phyloP scores from a whole-genome alignment of 2,888 invertebrate genomes.

The Drosophila meridionalis region DNA sequence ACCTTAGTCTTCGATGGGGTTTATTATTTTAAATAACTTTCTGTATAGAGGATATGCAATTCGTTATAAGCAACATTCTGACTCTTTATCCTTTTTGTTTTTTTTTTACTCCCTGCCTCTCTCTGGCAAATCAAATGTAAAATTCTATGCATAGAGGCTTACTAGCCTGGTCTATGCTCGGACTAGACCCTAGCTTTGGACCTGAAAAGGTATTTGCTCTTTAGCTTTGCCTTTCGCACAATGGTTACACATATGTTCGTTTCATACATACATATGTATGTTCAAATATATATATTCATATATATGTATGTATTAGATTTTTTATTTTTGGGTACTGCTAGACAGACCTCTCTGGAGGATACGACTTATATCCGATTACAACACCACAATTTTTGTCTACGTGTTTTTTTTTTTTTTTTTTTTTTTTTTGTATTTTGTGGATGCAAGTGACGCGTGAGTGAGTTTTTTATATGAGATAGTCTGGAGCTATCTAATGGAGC shows the following conservation, averaged over 20 bases:
- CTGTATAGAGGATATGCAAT: constrained; percentile 26
- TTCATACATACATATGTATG: neutral
- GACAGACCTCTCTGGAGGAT: constrained; percentile 58
- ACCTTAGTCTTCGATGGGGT: neutral
- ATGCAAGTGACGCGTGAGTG: constrained; percentile 32
- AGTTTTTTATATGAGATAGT: constrained; percentile 15
- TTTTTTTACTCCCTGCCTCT: neutral
- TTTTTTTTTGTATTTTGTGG: constrained; percentile 27
- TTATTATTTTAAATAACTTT: neutral
- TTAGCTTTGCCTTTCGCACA: constrained; percentile 43
- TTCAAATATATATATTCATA: neutral
- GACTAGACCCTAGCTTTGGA: constrained; percentile 15
- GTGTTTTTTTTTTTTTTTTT: constrained; percentile 10
- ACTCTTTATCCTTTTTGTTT: constrained; percentile 15
- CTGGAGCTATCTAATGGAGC: constrained; percentile 50
- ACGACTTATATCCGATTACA: constrained; percentile 77
- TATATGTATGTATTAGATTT: constrained; percentile 5
- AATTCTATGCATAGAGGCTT: constrained; percentile 62
- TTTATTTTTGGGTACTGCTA: constrained; percentile 18
- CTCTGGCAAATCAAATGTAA: constrained; percentile 64
- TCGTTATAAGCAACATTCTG: constrained; percentile 12
- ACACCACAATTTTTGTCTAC: constrained; percentile 64
- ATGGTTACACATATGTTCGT: constrained; percentile 19
- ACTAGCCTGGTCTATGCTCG: constrained; percentile 38
- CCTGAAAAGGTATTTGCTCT: constrained; percentile 25